phyloP scores from a whole-genome alignment of 2,888 invertebrate species.

The Heliconius ismenius region DNA sequence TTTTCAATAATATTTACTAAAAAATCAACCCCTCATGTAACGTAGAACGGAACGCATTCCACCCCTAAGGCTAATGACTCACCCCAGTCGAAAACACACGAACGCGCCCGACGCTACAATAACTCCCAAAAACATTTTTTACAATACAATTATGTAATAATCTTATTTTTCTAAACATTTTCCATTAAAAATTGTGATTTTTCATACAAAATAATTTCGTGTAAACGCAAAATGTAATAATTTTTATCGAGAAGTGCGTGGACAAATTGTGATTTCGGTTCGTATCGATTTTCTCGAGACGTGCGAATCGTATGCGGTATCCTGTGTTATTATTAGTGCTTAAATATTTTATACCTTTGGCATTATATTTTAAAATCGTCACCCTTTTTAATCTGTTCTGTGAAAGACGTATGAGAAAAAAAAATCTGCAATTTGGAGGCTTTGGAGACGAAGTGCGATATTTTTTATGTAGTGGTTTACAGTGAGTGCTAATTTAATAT shows the following conservation, averaged over 20 bases:
- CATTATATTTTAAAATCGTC: slow-evolving; percentile 32
- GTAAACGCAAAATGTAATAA: slow-evolving; percentile 34
- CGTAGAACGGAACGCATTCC: slow-evolving; percentile 68
- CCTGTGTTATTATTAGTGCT: slow-evolving; percentile 66
- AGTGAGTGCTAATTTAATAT: slow-evolving; percentile 38
- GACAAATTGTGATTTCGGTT: slow-evolving; percentile 51
- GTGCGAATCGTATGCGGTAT: slow-evolving; percentile 68
- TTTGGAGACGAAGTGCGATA: slow-evolving; percentile 7
- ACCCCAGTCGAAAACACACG: slow-evolving; percentile 66
- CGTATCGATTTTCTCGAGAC: slow-evolving; percentile 77
- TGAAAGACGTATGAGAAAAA: slow-evolving; percentile 16
- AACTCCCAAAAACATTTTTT: slow-evolving; percentile 65
- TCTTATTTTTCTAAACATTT: slow-evolving; percentile 37
- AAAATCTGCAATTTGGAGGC: background rate
- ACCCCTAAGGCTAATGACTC: slow-evolving; percentile 76
- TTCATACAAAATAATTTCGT: slow-evolving; percentile 23
- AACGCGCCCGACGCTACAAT: slow-evolving; percentile 55
- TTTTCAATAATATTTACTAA: background rate
- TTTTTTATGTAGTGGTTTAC: slow-evolving; percentile 39
- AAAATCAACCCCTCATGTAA: slow-evolving; percentile 11
- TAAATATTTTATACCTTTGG: slow-evolving; percentile 53
- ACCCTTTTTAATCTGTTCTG: slow-evolving; percentile 4
- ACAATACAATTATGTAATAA: slow-evolving; percentile 71
- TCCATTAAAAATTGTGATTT: slow-evolving; percentile 40
- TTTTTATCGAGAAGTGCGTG: slow-evolving; percentile 26